Evolutionary conservation across 2,888 invertebrate genomes (phyloP).

Genomic region (Orchestes rusci): DNA sequence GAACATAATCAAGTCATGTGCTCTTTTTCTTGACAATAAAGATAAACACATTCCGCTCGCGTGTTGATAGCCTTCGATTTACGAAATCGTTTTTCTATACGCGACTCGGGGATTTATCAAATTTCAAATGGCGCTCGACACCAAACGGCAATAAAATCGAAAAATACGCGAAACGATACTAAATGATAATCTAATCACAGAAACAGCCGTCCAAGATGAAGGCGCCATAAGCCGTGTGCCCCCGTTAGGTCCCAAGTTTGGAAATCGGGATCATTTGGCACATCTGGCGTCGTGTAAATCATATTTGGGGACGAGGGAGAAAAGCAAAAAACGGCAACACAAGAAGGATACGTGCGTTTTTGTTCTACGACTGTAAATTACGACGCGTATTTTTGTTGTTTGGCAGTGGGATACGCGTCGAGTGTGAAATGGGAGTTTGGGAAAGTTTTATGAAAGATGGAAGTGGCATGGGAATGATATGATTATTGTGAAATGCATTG

Average conservation of each 20-base stretch:
- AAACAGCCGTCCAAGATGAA: constrained; percentile 16
- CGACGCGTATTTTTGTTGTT: constrained; percentile 5
- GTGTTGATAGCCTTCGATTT: too few relatives aligned
- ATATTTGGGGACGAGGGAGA: constrained; percentile 20
- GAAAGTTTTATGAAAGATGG: too few relatives aligned
- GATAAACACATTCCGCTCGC: too few relatives aligned
- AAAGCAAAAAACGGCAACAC: constrained; percentile 14
- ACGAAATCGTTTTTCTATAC: too few relatives aligned
- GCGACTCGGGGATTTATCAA: too few relatives aligned
- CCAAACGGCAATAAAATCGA: constrained; percentile 10
- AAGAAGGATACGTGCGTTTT: constrained; percentile 17
- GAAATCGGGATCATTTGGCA: constrained; percentile 23
- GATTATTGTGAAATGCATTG: too few relatives aligned
- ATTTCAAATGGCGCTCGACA: too few relatives aligned
- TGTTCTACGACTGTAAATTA: constrained; percentile 15
- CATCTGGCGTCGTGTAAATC: constrained; percentile 24
- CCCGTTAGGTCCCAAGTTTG: constrained; percentile 19
- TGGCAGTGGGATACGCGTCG: neutral
- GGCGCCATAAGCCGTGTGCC: constrained; percentile 17
- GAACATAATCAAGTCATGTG: too few relatives aligned
- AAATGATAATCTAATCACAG: constrained; percentile 22
- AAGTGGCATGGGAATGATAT: too few relatives aligned
- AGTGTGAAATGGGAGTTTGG: too few relatives aligned
- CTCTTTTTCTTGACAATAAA: too few relatives aligned
- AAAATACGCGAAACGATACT: constrained; percentile 18